phyloP scores from a whole-genome alignment of 2,113 vertebrate species.

The Amphiprion ocellaris region DNA sequence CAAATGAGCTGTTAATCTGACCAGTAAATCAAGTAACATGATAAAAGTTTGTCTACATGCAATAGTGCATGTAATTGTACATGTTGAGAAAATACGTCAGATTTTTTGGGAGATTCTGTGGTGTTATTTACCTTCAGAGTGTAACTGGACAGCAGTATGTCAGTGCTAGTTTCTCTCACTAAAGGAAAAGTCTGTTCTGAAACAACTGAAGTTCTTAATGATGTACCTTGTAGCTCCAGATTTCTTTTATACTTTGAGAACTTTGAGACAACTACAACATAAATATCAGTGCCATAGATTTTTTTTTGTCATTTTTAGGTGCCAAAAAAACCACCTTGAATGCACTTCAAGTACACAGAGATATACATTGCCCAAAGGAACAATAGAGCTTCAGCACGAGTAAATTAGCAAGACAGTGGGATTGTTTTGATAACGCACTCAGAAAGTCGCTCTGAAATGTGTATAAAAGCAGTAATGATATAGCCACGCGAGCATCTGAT shows the following conservation, averaged over 20 bases:
- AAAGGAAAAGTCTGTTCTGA: too few relatives aligned
- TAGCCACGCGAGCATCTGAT: slow-evolving; percentile 6
- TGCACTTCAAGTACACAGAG: background rate
- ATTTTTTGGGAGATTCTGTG: slow-evolving; percentile 8
- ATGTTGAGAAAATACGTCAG: background rate
- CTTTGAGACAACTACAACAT: background rate
- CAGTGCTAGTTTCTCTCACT: background rate
- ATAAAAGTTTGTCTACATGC: slow-evolving; percentile 36
- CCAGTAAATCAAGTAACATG: slow-evolving; percentile 40
- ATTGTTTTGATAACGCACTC: slow-evolving; percentile 5
- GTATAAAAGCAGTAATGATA: slow-evolving; percentile 18
- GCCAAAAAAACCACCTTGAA: background rate
- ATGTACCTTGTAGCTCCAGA: background rate
- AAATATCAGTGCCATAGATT: background rate
- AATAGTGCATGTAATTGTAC: slow-evolving; percentile 41
- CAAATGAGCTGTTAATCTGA: slow-evolving; percentile 42
- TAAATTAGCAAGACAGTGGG: background rate
- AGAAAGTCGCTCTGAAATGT: slow-evolving; percentile 23
- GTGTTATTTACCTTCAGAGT: slow-evolving; percentile 34
- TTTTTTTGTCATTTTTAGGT: background rate
- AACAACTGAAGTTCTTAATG: background rate
- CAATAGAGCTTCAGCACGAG: background rate
- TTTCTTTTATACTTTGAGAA: background rate
- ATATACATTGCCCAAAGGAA: background rate
- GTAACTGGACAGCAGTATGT: slow-evolving; percentile 9